Base-by-base conservation (phyloP, 2,888 invertebrate species). In the Nematopogon swammerdamellus region DNA sequence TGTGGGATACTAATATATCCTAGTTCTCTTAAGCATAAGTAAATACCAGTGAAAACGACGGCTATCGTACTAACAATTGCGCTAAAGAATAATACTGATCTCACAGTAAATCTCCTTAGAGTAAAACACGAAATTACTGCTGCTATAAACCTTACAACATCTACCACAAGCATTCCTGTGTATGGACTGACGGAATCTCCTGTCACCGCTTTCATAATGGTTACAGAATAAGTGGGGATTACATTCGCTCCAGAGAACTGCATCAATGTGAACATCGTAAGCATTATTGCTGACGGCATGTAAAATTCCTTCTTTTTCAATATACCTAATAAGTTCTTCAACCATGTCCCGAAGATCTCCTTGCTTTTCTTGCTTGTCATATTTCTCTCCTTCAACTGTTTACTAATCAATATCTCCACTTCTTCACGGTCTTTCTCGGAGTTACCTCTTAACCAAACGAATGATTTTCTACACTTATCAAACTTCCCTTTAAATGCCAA, bases 161-260 rank as follows among this genome's bases (percentile, higher is more conserved):
- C 89, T 6, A 89, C 82, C 55, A 86, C 72, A 3, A 88, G 63
- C 62, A 87, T 87, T 46, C 85, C 85, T 30, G 84, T 60, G 50
- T 86, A 83, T 2, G 84, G 73, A 56, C 87, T 82, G 5, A 87
- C 77, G 2, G 71, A 66, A 1, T 80, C 76, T 6, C 80, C 82
- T 0, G 86, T 79, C 1, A 83, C 80, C 50, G 82, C 80, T 10
- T 75, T 68, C 70, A 88, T 82, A 57, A 88, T 83, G 2, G 81
- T 74, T 1, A 87, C 84, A 0, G 87, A 85, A 57, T 89, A 89
- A 1, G 87, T 88, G 0, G 85, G 83, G 6, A 89, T 80, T 0
- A 87, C 87, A 48, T 87, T 88, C 60, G 86, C 83, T 0, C 89
- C 89, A 2, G 86, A 84, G 56, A 88, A 77, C 67, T 89, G 88